phyloP scores from a whole-genome alignment of 2,888 invertebrate genomes.

The Drosophila stalkeri region DNA sequence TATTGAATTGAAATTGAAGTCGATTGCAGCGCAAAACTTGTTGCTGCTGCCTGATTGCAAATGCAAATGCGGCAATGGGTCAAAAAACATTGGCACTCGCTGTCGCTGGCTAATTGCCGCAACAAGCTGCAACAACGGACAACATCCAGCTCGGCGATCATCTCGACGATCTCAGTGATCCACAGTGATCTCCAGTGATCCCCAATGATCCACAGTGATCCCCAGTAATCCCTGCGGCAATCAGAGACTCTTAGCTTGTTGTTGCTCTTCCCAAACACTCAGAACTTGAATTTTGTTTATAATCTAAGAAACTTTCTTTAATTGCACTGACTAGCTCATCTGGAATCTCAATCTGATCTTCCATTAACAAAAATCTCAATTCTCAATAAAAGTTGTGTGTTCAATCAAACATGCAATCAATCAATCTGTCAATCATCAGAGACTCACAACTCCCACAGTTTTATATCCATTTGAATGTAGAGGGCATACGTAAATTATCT shows the following conservation, averaged over 20 bases:
- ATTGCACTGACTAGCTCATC: neutral
- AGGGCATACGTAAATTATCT: neutral
- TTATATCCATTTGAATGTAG: neutral
- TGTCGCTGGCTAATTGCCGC: conserved; percentile 67
- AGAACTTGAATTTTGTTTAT: neutral
- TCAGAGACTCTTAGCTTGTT: conserved; percentile 3
- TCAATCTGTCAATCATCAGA: neutral
- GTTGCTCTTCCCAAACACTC: conserved; percentile 9
- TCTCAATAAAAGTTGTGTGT: too few species aligned
- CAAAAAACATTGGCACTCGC: conserved; percentile 68
- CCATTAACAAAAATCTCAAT: too few species aligned
- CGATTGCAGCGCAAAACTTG: conserved; percentile 14
- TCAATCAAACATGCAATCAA: neutral
- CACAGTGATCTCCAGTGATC: neutral
- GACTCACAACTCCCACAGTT: neutral
- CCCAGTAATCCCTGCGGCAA: neutral
- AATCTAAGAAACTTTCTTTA: neutral
- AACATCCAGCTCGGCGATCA: conserved; percentile 18
- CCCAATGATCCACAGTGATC: neutral
- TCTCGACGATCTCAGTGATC: conserved; percentile 14
- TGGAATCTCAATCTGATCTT: neutral
- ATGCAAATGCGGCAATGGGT: conserved; percentile 62
- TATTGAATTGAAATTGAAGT: conserved; percentile 36
- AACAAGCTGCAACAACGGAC: conserved; percentile 48
- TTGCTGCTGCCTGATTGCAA: conserved; percentile 59